A percentile compares a stretch with the other conserved stretches of the same genome.
Evolutionary conservation across 2,888 invertebrate genomes (phyloP).

Genomic region (Zaprionus obscuricornis): DNA sequence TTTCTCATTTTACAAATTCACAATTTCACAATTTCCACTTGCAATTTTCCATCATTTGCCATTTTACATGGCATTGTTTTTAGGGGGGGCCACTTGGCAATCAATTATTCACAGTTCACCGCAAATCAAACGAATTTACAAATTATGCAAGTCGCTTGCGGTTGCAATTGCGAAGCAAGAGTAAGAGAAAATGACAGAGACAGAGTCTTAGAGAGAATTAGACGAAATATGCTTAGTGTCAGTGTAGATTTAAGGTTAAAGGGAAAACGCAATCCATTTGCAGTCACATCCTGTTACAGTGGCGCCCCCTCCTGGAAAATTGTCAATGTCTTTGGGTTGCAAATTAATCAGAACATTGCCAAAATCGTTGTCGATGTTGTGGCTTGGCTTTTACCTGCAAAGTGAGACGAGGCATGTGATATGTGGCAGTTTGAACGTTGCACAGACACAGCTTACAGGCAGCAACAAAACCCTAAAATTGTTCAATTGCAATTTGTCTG

Average conservation of each 20-base stretch:
- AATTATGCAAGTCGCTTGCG: conserved; percentile 35
- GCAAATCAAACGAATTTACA: conserved; percentile 46
- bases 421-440: neutral
- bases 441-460: neutral
- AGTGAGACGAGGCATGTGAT: conserved; percentile 1
- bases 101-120: conserved; percentile 43
- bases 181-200: neutral
- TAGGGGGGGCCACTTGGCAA: conserved; percentile 1
- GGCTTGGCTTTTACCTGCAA: conserved; percentile 27
- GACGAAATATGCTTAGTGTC: neutral
- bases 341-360: conserved; percentile 41
- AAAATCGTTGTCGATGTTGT: conserved; percentile 32
- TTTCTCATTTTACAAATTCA: conserved; percentile 4
- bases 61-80: neutral
- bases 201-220: neutral
- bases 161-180: too few relatives aligned
- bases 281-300: neutral
- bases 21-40: too few relatives aligned
- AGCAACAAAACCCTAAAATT: too few relatives aligned
- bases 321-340: conserved; percentile 5
- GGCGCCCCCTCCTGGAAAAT: too few relatives aligned
- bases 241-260: neutral
- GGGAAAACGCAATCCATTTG: neutral
- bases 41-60: neutral
- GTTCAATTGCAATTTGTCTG: conserved; percentile 20